These are phyloP conservation scores for Drosophila saltans DNA, from an alignment of 1,140 invertebrate genomes.

Conservation along the genomic window DNA sequence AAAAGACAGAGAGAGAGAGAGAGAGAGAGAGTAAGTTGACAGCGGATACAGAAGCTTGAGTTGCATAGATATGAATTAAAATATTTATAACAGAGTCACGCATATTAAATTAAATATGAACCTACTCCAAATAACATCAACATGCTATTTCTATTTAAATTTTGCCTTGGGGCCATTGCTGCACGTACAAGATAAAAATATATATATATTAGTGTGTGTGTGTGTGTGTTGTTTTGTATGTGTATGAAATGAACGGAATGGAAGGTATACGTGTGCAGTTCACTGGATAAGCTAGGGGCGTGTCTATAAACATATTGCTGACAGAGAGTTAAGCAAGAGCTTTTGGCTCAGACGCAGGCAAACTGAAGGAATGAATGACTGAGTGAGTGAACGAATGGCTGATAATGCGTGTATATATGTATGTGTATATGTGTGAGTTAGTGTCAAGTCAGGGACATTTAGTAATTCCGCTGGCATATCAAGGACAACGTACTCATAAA, in stretches of 20 bases:
- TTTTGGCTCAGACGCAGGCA: slow-evolving; percentile 32
- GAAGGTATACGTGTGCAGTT: slow-evolving; percentile 26
- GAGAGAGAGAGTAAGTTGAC: too few relatives aligned
- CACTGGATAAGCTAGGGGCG: slow-evolving; percentile 39
- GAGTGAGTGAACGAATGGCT: slow-evolving; percentile 41
- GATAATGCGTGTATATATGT: slow-evolving; percentile 46
- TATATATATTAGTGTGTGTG: slow-evolving; percentile 35
- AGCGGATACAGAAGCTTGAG: background rate
- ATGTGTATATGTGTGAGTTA: slow-evolving; percentile 50
- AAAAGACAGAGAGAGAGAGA: too few relatives aligned
- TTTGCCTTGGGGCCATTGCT: slow-evolving; percentile 66
- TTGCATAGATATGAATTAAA: slow-evolving; percentile 61
- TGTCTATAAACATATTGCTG: slow-evolving; percentile 72
- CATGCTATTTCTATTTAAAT: slow-evolving; percentile 79
- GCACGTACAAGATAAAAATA: slow-evolving; percentile 76
- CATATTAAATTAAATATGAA: slow-evolving; percentile 79
- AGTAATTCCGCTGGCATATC: slow-evolving; percentile 79
- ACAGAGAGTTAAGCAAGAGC: slow-evolving; percentile 66
- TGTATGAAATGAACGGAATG: background rate
- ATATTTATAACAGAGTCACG: slow-evolving; percentile 54
- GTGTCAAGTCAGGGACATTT: slow-evolving; percentile 80
- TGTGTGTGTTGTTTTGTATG: slow-evolving; percentile 23
- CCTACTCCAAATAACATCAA: slow-evolving; percentile 77
- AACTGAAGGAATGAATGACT: slow-evolving; percentile 30
- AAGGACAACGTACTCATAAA: slow-evolving; percentile 82